These are phyloP conservation scores for Philopedon plagiatum DNA, from an alignment of 2,888 invertebrate genomes.

Conservation along the genomic window DNA sequence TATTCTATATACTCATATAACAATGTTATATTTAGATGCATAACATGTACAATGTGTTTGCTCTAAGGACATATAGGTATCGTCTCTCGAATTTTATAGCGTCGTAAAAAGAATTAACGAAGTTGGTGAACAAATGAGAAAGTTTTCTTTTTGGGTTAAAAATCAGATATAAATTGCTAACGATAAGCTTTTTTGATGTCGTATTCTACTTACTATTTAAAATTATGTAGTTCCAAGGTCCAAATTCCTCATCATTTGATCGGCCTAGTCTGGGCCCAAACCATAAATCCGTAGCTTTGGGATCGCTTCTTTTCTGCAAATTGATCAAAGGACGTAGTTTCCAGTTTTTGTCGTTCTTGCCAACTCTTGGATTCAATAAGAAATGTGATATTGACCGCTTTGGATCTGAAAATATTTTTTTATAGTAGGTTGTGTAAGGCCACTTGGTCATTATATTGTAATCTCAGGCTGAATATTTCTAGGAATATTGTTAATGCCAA, in stretches of 20 bases:
- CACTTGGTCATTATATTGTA: no score
- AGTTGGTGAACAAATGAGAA: neutral
- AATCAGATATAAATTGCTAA: no score
- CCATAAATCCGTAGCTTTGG: conserved; percentile 47
- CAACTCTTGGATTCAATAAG: conserved; percentile 38
- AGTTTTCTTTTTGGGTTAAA: no score
- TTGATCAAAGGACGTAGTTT: conserved; percentile 10
- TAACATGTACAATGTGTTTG: neutral
- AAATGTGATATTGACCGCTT: conserved; percentile 42
- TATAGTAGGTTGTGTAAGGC: no score
- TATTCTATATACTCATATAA: neutral
- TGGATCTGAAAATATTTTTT: conserved; percentile 29
- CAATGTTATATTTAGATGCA: neutral
- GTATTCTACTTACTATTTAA: conserved; percentile 42
- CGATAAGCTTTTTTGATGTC: no score
- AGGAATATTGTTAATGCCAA: no score
- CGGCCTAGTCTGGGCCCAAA: conserved; percentile 48
- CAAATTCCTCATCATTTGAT: conserved; percentile 38
- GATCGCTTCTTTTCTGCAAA: conserved; percentile 38
- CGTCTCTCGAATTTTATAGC: neutral
- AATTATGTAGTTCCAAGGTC: conserved; percentile 40
- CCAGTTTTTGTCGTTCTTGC: conserved; percentile 42
- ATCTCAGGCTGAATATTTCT: no score
- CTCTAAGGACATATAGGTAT: neutral
- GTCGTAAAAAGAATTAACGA: conserved; percentile 12